phyloP scores from a whole-genome alignment of 2,113 vertebrate genomes.

The Cyphomyrus discorhynchus region DNA sequence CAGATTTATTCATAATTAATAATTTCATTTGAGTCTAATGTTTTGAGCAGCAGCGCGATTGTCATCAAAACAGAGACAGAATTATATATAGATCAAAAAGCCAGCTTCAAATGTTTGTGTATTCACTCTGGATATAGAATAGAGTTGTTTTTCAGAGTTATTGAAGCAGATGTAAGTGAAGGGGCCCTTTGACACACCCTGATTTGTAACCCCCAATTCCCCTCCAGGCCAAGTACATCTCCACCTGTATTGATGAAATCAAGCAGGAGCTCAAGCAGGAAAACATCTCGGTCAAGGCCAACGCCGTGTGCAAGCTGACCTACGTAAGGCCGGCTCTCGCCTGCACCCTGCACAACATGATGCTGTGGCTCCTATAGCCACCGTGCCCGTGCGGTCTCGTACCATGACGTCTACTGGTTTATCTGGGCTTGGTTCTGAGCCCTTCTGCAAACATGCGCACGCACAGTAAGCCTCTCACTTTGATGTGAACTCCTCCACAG shows the following conservation, averaged over 20 bases:
- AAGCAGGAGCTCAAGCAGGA: conserved; percentile 98
- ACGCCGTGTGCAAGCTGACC: conserved; percentile 94
- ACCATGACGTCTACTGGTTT: background rate
- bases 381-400: background rate
- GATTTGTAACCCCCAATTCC: background rate
- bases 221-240: conserved; percentile 93
- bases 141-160: background rate
- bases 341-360: background rate
- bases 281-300: conserved; percentile 96
- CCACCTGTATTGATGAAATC: conserved; percentile 97
- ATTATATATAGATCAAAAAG: background rate
- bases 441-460: background rate
- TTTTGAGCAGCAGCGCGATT: background rate
- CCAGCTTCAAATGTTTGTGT: background rate
- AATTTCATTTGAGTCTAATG: background rate
- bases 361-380: background rate
- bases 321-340: conserved; percentile 69
- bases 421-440: background rate
- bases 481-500: conserved; percentile 49
- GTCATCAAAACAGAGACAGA: background rate
- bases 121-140: background rate
- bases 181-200: background rate
- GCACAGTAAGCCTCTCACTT: background rate
- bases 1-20: background rate
- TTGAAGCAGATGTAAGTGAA: background rate